Evolutionary conservation across 2,113 vertebrate genomes (phyloP).

Genomic region (Pelobates fuscus): DNA sequence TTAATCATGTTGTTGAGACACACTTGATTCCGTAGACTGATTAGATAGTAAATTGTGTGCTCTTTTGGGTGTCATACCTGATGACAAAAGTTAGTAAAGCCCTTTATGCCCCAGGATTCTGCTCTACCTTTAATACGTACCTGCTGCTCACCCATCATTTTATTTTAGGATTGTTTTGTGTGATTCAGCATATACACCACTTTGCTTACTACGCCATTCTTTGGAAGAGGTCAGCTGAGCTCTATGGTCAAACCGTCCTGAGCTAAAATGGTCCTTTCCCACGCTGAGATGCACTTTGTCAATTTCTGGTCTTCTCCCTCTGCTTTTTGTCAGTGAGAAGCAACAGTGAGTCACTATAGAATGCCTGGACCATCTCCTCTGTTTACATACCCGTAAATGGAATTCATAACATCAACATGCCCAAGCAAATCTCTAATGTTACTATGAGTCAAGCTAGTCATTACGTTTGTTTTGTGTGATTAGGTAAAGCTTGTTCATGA

Average conservation of each 20-base stretch:
- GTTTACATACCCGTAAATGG: conserved; percentile 38
- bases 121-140: too few relatives aligned
- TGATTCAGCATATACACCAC: too few relatives aligned
- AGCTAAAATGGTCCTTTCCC: conserved; percentile 27
- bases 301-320: conserved; percentile 13
- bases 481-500: not conserved
- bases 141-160: too few relatives aligned
- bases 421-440: not conserved
- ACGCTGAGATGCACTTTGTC: conserved; percentile 9
- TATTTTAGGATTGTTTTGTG: too few relatives aligned
- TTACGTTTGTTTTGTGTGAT: not conserved
- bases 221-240: too few relatives aligned
- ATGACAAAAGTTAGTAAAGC: too few relatives aligned
- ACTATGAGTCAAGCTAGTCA: not conserved
- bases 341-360: not conserved
- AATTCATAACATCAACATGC: conserved; percentile 1
- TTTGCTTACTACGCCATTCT: too few relatives aligned
- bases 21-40: too few relatives aligned
- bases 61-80: too few relatives aligned
- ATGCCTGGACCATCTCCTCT: not conserved
- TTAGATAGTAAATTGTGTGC: too few relatives aligned
- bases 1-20: too few relatives aligned
- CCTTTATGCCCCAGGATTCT: too few relatives aligned
- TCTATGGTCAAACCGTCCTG: conserved; percentile 1
- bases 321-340: conserved; percentile 28